Conservation (phyloP, 2,113 vertebrate genomes). For the Embiotoca jacksoni region DNA sequence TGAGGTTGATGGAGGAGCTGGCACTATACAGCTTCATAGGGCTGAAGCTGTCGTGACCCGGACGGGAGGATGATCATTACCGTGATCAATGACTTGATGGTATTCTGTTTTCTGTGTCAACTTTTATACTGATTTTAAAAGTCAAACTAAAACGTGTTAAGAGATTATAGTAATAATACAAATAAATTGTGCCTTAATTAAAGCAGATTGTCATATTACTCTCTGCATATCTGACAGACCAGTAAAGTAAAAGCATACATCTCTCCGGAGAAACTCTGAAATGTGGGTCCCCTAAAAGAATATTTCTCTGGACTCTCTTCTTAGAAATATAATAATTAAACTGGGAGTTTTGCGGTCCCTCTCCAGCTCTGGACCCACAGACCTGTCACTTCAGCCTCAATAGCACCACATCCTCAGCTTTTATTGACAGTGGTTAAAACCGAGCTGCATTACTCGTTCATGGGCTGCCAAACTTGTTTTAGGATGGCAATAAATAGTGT, state of each 20-base stretch:
- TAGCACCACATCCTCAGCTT: conserved; percentile 19
- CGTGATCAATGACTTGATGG: conserved; percentile 12
- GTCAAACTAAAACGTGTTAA: background rate
- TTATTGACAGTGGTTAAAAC: conserved; percentile 35
- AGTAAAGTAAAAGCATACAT: conserved; percentile 26
- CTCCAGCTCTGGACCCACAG: conserved; percentile 23
- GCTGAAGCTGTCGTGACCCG: conserved; percentile 21
- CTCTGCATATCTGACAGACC: background rate
- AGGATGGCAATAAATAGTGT: conserved; percentile 22
- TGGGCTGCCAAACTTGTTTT: conserved; percentile 35
- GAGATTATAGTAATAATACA: background rate
- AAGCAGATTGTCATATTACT: background rate
- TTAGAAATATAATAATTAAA: conserved; percentile 69
- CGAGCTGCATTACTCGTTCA: background rate
- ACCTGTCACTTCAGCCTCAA: conserved; percentile 31
- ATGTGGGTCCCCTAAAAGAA: conserved; percentile 46
- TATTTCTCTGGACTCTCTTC: conserved; percentile 50
- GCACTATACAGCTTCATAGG: conserved; percentile 35
- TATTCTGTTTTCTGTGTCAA: background rate
- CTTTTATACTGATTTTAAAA: background rate
- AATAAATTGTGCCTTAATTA: background rate
- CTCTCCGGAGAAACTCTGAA: conserved; percentile 32
- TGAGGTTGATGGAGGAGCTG: conserved; percentile 56
- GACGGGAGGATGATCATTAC: background rate
- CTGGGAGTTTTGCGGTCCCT: conserved; percentile 62